These are phyloP conservation scores for Siderastrea radians DNA, from an alignment of 92 coral and sea anemone species.

Conservation along the genomic window DNA sequence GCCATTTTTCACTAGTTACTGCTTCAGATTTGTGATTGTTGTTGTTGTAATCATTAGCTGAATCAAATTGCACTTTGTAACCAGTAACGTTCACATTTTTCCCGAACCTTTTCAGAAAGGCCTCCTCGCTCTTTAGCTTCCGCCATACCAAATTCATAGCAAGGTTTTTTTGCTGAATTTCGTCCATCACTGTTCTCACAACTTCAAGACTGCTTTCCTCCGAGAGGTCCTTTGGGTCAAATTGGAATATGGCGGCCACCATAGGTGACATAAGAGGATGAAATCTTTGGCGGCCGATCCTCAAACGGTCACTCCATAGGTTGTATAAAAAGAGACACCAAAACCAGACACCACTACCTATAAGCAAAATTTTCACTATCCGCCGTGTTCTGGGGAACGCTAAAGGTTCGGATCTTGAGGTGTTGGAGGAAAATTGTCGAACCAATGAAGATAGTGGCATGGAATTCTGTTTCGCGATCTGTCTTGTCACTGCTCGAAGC, in stretches of 20 bases:
- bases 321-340: neutral
- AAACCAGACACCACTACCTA: conserved; percentile 10
- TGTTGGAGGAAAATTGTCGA: conserved; percentile 14
- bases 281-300: neutral
- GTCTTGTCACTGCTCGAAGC: neutral
- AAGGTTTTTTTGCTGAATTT: conserved; percentile 64
- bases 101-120: conserved; percentile 82
- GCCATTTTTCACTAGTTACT: conserved; percentile 10
- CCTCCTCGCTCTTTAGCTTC: conserved; percentile 81
- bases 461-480: neutral
- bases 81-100: conserved; percentile 85
- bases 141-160: conserved; percentile 79
- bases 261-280: too few relatives aligned
- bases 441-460: neutral
- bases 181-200: conserved; percentile 42
- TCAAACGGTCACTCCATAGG: neutral
- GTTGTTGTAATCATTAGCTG: neutral
- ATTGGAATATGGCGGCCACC: conserved; percentile 10
- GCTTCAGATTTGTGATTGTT: neutral
- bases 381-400: neutral
- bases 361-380: neutral
- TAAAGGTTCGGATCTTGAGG: conserved; percentile 17
- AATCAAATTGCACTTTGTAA: conserved; percentile 52
- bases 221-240: neutral
- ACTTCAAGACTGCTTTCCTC: neutral